Evolutionary conservation across 2,888 invertebrate genomes (phyloP), one percentile per base, ranked within the genome.

Genomic region (Glaucopsyche alexis): DNA sequence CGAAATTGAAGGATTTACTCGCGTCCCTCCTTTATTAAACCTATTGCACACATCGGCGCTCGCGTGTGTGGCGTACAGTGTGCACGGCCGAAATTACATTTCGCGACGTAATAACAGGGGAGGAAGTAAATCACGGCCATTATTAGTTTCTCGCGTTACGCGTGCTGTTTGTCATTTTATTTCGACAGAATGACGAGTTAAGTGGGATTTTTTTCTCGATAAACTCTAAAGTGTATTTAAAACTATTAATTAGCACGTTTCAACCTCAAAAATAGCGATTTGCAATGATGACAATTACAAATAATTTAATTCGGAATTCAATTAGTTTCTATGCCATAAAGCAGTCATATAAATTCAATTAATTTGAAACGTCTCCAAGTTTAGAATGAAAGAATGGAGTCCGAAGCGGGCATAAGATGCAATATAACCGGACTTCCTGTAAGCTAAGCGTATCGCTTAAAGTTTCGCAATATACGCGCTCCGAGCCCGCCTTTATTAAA

Each of bases 1-100:
- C 92, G 88, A 91, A 93, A 92, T 91, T 93, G 91, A 92, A 92
- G 92, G 92, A 92, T 93, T 93, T 93, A 93, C 92, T 92, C 87
- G 86, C 90, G 91, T 90, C 92, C 92, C 91, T 91, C 91, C 92
- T 93, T 92, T 93, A 93, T 93, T 93, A 93, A 93, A 91, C 91
- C 89, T 90, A 91, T 87, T 91, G 92, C 91, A 91, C 91, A 90
- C 92, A 85, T 80, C 77, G 79, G 79, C 78, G 76, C 76, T 75
- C 77, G 19, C 80, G 75, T 83, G 85, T 88, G 87, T 89, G 89
- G 80, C 75, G 82, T 87, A 87, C 87, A 87, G 87, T 87, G 87
- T 87, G 87, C 86, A 55, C 55, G 60, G 87, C 89, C 90, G 88
- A 92, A 92, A 93, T 92, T 92, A 92, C 91, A 91, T 92, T 92